These are phyloP conservation scores for Nibea coibor DNA, from an alignment of 2,113 vertebrate species.

Conservation along the genomic window DNA sequence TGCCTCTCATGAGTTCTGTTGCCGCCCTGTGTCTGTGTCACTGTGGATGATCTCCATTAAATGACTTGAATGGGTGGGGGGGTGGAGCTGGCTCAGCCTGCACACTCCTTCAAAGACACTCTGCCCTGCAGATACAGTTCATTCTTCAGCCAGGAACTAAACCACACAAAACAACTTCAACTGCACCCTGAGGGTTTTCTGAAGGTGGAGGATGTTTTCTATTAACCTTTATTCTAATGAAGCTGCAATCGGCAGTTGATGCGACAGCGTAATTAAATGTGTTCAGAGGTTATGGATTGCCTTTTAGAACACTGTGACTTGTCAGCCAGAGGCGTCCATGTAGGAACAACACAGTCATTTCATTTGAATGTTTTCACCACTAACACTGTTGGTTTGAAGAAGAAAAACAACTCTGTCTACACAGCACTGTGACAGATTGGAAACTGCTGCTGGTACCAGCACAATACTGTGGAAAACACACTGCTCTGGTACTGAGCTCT, in stretches of 20 bases:
- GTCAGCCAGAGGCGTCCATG: neutral
- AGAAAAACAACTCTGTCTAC: neutral
- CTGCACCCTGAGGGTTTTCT: neutral
- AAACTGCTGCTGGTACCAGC: constrained; percentile 2
- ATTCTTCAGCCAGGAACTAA: neutral
- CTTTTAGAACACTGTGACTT: neutral
- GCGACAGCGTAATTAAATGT: neutral
- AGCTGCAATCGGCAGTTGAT: neutral
- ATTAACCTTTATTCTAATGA: neutral
- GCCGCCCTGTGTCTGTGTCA: neutral
- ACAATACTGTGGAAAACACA: constrained; percentile 9
- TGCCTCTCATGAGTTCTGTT: neutral
- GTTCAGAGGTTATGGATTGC: neutral
- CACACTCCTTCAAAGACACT: neutral
- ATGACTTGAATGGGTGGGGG: neutral
- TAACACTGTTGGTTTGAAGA: neutral
- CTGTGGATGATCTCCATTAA: neutral
- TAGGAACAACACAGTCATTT: neutral
- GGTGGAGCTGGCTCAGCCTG: neutral
- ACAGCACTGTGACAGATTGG: neutral
- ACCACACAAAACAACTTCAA: neutral
- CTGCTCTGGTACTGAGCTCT: constrained; percentile 1
- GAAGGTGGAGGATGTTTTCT: neutral
- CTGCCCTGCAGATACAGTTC: neutral
- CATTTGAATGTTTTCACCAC: neutral